Percentiles rank a stretch among this genome's conserved stretches.
phyloP scores from a whole-genome alignment of 2,888 invertebrate species.

The Achlya flavicornis region DNA sequence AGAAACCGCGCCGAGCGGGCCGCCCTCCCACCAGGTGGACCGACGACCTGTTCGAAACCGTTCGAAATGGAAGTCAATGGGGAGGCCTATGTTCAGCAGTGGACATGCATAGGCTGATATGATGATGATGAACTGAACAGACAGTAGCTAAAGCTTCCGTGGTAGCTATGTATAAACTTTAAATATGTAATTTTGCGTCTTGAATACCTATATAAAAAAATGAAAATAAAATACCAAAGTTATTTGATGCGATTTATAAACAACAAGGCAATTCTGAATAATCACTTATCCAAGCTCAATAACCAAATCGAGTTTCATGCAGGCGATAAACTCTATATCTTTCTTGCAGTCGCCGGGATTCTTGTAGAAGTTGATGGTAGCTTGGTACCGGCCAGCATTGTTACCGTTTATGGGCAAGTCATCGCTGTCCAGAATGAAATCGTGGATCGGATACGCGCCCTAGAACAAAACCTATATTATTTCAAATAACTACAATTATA shows the following conservation, averaged over 20 bases:
- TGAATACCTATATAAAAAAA: not conserved
- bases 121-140: too few relatives aligned
- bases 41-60: too few relatives aligned
- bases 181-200: too few relatives aligned
- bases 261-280: not conserved
- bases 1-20: too few relatives aligned
- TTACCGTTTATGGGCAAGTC: conserved; percentile 52
- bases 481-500: too few relatives aligned
- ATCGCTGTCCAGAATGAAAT: conserved; percentile 45
- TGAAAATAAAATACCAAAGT: not conserved
- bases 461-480: conserved; percentile 27
- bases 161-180: too few relatives aligned
- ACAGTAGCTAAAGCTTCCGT: too few relatives aligned
- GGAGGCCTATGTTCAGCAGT: too few relatives aligned
- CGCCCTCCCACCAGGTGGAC: too few relatives aligned
- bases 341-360: conserved; percentile 42
- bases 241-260: not conserved
- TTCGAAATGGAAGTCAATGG: too few relatives aligned
- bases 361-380: conserved; percentile 42
- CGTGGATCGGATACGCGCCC: conserved; percentile 47
- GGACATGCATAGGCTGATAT: too few relatives aligned
- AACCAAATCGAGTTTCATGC: conserved; percentile 51
- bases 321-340: conserved; percentile 40
- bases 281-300: conserved; percentile 43
- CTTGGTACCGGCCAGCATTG: conserved; percentile 51